These are phyloP conservation scores for Rhineura floridana DNA, from an alignment of 2,113 vertebrate species.

Conservation along the genomic window DNA sequence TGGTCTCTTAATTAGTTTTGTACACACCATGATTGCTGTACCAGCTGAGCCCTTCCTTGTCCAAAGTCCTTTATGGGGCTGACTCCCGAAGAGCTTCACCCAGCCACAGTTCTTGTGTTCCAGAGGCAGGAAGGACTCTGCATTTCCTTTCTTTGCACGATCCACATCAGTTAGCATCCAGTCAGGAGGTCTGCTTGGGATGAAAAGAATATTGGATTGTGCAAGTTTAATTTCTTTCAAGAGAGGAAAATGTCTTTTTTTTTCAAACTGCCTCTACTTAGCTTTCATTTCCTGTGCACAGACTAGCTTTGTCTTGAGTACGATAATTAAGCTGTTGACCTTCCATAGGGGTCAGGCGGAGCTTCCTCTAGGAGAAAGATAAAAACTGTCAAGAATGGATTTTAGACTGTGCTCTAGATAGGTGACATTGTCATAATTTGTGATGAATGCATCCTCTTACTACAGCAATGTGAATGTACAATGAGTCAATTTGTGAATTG, in stretches of 20 bases:
- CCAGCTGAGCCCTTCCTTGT: not conserved
- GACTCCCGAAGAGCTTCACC: slow-evolving; percentile 37
- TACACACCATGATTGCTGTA: not conserved
- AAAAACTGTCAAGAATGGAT: slow-evolving; percentile 73
- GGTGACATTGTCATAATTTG: slow-evolving; percentile 58
- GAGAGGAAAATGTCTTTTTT: slow-evolving; percentile 60
- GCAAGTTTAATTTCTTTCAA: slow-evolving; percentile 68
- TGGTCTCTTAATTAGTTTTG: slow-evolving; percentile 7
- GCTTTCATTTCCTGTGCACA: slow-evolving; percentile 77
- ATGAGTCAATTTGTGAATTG: slow-evolving; percentile 12
- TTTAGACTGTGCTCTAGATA: slow-evolving; percentile 55
- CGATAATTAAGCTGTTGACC: slow-evolving; percentile 78
- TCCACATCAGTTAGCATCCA: slow-evolving; percentile 66
- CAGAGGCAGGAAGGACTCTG: slow-evolving; percentile 57
- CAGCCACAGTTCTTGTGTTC: slow-evolving; percentile 20
- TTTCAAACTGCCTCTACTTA: slow-evolving; percentile 68
- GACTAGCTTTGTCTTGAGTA: slow-evolving; percentile 74
- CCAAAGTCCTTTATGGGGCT: not conserved
- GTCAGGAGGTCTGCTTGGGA: slow-evolving; percentile 48
- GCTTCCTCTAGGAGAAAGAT: slow-evolving; percentile 73
- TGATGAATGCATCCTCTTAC: slow-evolving; percentile 53
- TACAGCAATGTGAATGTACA: slow-evolving; percentile 38
- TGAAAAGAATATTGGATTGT: slow-evolving; percentile 64
- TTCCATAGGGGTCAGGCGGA: slow-evolving; percentile 74
- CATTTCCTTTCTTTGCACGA: slow-evolving; percentile 48